Evolutionary conservation across 2,888 invertebrate genomes (phyloP).

Genomic region (Monochamus alternatus): DNA sequence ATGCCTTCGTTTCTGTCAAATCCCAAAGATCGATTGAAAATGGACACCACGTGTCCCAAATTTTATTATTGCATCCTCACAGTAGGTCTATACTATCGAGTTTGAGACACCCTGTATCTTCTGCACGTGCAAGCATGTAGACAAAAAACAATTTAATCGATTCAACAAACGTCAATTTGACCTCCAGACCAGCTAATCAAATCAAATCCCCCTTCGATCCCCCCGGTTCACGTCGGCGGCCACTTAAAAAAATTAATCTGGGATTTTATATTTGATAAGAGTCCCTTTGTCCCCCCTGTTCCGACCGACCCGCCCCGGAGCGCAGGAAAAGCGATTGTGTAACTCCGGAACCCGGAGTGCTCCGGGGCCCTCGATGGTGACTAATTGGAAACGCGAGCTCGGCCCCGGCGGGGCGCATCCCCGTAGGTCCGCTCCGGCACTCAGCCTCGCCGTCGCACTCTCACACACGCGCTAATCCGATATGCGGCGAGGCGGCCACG

Average conservation of each 20-base stretch:
- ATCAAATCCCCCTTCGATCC: neutral
- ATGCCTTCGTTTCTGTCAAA: no score
- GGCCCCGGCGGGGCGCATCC: slow-evolving; percentile 12
- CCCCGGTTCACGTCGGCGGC: neutral
- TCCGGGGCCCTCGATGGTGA: slow-evolving; percentile 5
- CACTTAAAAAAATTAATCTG: neutral
- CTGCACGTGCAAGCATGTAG: no score
- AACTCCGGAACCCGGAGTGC: slow-evolving; percentile 19
- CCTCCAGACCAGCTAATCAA: no score
- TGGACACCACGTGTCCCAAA: no score
- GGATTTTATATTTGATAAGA: neutral
- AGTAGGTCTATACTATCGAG: no score
- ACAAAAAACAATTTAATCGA: no score
- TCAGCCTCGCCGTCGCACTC: slow-evolving; percentile 5
- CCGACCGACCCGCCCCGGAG: neutral
- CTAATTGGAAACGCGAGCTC: slow-evolving; percentile 30
- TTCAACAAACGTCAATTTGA: no score
- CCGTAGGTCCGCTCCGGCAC: neutral
- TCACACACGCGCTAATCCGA: slow-evolving; percentile 16
- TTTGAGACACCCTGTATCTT: no score
- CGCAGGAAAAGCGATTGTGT: slow-evolving; percentile 26
- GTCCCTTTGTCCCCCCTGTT: slow-evolving; percentile 1
- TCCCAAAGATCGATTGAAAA: no score
- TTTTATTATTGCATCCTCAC: no score
- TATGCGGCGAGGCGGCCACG: slow-evolving; percentile 8